Percentiles rank a stretch among this genome's conserved stretches.
Conservation (phyloP, 2,888 invertebrate genomes). For the Sabellastarte sp. region DNA sequence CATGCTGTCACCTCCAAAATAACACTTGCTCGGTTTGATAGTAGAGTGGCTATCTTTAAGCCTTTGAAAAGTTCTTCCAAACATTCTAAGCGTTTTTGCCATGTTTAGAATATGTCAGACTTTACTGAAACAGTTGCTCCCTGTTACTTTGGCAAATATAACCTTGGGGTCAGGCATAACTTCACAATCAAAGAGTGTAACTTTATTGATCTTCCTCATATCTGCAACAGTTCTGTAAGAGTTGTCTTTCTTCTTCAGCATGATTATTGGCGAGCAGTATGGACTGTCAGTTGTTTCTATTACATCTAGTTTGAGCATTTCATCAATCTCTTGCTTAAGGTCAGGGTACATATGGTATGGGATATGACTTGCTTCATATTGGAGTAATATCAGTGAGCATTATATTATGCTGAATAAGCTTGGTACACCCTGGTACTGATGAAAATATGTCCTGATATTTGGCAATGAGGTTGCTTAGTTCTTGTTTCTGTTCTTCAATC, state of each 20-base stretch:
- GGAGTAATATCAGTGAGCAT: not conserved
- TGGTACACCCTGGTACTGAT: not conserved
- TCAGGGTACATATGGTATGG: not conserved
- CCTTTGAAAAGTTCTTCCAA: too few relatives aligned
- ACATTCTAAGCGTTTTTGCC: too few relatives aligned
- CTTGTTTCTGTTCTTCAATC: not conserved
- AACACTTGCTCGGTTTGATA: too few relatives aligned
- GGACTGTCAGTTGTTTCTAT: not conserved
- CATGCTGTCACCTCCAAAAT: too few relatives aligned
- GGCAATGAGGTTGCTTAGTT: not conserved
- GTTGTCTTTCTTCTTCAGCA: not conserved
- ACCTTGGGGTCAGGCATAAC: not conserved
- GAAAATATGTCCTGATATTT: not conserved
- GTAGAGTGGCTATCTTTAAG: too few relatives aligned
- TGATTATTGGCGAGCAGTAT: not conserved
- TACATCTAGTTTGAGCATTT: not conserved
- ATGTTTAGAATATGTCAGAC: too few relatives aligned
- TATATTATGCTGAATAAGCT: not conserved
- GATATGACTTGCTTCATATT: not conserved
- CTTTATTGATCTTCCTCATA: not conserved
- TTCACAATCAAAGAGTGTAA: slow-evolving; percentile 1
- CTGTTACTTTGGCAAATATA: not conserved
- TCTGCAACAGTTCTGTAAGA: not conserved
- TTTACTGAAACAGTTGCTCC: not conserved
- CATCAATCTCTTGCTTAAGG: not conserved